phyloP scores from a whole-genome alignment of 2,888 invertebrate species.

The Callimorpha dominula region DNA sequence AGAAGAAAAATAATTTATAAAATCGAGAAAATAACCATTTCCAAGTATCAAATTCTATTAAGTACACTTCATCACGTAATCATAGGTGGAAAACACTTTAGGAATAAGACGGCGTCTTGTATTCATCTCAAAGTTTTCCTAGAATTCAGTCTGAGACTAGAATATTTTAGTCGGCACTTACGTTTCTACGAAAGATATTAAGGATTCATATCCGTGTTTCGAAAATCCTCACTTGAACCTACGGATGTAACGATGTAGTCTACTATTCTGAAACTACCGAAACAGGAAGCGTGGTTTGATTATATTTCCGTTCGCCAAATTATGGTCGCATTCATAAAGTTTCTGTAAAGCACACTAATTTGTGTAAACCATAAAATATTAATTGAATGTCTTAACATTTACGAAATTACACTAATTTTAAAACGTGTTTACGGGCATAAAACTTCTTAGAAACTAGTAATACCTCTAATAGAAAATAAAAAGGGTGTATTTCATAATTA shows the following conservation, averaged over 20 bases:
- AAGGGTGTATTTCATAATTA: too few relatives aligned
- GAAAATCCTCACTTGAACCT: background rate
- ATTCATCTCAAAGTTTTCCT: background rate
- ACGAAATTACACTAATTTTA: too few relatives aligned
- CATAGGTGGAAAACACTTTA: background rate
- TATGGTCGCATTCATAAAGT: slow-evolving; percentile 23
- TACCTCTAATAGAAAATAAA: too few relatives aligned
- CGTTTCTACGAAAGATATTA: background rate
- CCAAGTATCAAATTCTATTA: background rate
- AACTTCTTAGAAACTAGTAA: too few relatives aligned
- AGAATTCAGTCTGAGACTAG: background rate
- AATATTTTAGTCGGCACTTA: too few relatives aligned
- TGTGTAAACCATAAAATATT: background rate
- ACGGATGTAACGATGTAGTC: slow-evolving; percentile 17
- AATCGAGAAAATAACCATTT: background rate
- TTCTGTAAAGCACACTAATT: too few relatives aligned
- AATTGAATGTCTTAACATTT: too few relatives aligned
- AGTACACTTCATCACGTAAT: background rate
- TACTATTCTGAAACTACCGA: slow-evolving; percentile 47
- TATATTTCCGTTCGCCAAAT: slow-evolving; percentile 61
- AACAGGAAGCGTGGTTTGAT: slow-evolving; percentile 55
- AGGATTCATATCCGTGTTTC: background rate
- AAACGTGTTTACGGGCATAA: too few relatives aligned
- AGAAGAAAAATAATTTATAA: background rate
- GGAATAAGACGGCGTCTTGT: background rate